These are phyloP conservation scores for Cyclophora punctaria DNA, from an alignment of 2,888 invertebrate species.

Conservation along the genomic window DNA sequence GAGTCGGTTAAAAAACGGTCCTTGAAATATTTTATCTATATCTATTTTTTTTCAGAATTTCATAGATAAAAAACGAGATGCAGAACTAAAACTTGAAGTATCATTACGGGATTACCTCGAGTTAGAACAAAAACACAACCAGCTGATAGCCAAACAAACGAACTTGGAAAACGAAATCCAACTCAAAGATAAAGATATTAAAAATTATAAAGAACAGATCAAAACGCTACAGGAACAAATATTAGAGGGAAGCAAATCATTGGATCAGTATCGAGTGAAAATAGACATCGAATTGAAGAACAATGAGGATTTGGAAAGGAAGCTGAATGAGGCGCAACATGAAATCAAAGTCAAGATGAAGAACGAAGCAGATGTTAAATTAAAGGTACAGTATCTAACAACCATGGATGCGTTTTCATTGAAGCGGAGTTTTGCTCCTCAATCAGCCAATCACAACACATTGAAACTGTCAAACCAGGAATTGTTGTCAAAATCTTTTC, in stretches of 20 bases:
- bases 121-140: constrained; percentile 58
- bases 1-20: too few relatives aligned
- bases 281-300: constrained; percentile 48
- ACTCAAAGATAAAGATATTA: constrained; percentile 61
- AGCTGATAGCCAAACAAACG: constrained; percentile 32
- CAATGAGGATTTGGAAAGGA: constrained; percentile 44
- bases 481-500: too few relatives aligned
- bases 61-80: constrained; percentile 68
- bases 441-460: too few relatives aligned
- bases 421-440: too few relatives aligned
- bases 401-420: too few relatives aligned
- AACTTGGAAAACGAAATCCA: constrained; percentile 41
- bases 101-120: constrained; percentile 69
- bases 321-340: constrained; percentile 44
- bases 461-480: too few relatives aligned
- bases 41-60: constrained; percentile 29
- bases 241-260: constrained; percentile 15
- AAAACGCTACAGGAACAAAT: constrained; percentile 43
- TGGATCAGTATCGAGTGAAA: constrained; percentile 51
- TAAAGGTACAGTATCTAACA: constrained; percentile 29
- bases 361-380: constrained; percentile 60
- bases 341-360: constrained; percentile 44
- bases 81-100: constrained; percentile 73
- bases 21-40: background rate
- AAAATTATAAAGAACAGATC: constrained; percentile 52